Evolutionary conservation across 2,888 invertebrate genomes (phyloP), one percentile per base, ranked within the genome.

Genomic region (Drosophila lacicola): DNA sequence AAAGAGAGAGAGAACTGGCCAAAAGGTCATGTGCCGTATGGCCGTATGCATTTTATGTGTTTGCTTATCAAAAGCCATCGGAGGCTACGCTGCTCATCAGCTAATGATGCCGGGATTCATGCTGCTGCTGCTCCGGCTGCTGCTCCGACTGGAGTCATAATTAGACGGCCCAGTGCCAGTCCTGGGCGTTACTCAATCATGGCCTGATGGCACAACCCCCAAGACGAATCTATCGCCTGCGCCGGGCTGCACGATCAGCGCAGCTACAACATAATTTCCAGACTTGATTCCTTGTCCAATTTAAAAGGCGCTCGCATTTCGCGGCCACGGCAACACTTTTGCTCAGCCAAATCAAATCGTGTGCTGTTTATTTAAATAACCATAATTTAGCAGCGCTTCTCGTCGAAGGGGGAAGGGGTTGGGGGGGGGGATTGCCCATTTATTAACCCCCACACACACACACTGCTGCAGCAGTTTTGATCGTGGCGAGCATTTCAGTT

Each of bases 351-450:
- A 86, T 77, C 81, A 84, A 91, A 91, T 91, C 91, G 90, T 91
- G 91, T 90, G 91, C 90, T 91, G 90, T 91, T 91, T 91, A 90
- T 91, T 91, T 90, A 91, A 91, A 91, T 91, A 90, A 91, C 91
- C 90, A 90, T 91, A 91, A 91, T 91, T 91, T 91, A 80, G 69
- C 63, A 65, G 36, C 50, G 65, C 74, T 77, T 69, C 73, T 65
- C 68, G 54, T 60, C 68, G 65, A 50, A 17, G 39, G 42, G 70
- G 79, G 88, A 83, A 8, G 8, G 0, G 29, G 2, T 1, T 8
- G 21, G 21, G 4, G 4, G 21, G 21, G 8, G 29, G 29, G 29
- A 29, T 29, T 6, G 75, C 44, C 29, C 64, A 89, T 90, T 89
- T 90, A 86, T 90, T 90, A 88, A 79, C 73, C 78, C 53, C 29